Conservation (phyloP, 2,888 invertebrate genomes). For the Oligia latruncula region DNA sequence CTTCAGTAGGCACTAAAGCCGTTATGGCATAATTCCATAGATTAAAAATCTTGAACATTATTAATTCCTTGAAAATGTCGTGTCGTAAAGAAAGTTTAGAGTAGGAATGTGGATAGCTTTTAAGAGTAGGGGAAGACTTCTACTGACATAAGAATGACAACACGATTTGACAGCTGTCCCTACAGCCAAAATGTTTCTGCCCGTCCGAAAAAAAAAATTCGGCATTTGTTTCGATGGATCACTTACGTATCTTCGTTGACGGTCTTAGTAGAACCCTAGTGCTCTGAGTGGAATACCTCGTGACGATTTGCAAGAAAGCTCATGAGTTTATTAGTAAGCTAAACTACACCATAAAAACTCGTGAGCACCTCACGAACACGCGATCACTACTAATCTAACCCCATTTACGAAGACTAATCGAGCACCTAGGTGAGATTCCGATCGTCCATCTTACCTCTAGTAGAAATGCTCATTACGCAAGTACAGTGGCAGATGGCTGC, state of each 20-base stretch:
- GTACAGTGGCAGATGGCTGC: conserved; percentile 57
- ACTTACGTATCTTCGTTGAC: not conserved
- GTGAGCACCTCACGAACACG: not conserved
- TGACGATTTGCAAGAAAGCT: not conserved
- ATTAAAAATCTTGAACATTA: not conserved
- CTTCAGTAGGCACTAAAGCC: too few species aligned
- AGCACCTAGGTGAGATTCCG: conserved; percentile 25
- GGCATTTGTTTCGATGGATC: not conserved
- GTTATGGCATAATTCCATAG: not conserved
- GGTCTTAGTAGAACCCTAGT: not conserved
- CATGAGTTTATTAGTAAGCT: conserved; percentile 17
- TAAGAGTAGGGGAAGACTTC: not conserved
- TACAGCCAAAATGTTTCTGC: too few species aligned
- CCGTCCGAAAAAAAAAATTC: not conserved
- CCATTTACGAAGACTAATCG: conserved; percentile 34
- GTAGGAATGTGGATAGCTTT: not conserved
- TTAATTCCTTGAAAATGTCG: not conserved
- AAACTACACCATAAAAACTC: conserved; percentile 15
- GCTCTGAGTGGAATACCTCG: not conserved
- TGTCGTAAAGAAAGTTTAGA: not conserved
- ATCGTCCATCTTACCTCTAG: conserved; percentile 33
- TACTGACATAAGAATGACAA: not conserved
- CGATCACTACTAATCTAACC: conserved; percentile 6
- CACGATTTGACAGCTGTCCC: not conserved
- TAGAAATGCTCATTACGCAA: conserved; percentile 67